Base-by-base conservation (phyloP, 2,797 vertebrate genomes). In the Sylvilagus floridanus region DNA sequence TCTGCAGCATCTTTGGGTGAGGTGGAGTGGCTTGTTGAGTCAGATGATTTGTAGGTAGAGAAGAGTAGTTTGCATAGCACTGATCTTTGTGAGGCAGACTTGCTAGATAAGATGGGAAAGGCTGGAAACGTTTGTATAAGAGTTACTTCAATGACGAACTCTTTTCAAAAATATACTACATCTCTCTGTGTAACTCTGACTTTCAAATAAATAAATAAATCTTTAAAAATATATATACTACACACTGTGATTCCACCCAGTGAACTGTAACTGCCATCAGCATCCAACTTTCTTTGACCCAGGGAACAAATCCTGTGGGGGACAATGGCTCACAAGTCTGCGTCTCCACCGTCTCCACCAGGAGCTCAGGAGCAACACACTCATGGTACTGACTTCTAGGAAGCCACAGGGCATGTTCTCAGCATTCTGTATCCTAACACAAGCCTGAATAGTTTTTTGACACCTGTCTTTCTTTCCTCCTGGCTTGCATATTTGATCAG, bases 381-480 rank as follows among this genome's bases (percentile, higher is more conserved):
- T 84, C 62, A 19, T 47, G 26, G 21, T 26, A 9, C 13, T 76
- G 62, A 77, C 83, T 50, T 77, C 84, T 79, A 83, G 62, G 47
- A 91, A 93, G 62, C n/a, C 4, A 35, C 5, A 37, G 76, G 47
- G 60, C 42, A 10, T 73, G 89, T 89, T 54, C 91, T 95, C 22
- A 72, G 30, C 11, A 42, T 84, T 83, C 47, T 82, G 22, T 47
- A 35, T 72, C 32, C 77, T 62, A 50, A 54, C 54, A 19, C 32
- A 89, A 94, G 62, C 57, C 66, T 68, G 4, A 84, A 9, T n/a
- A 85, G 16, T 32, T 54, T 3, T 42, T n/a, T 88, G 30, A 32
- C 26, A 73, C 60, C 1, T 37, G 9, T 96, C 77, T 88, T 73
- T 77, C 68, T 84, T 88, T 68, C 26, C 37, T 77, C 30, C 50